Percentiles rank a stretch among this genome's conserved stretches.
phyloP scores from a whole-genome alignment of 2,113 vertebrate species.

The Phrynosoma platyrhinos region DNA sequence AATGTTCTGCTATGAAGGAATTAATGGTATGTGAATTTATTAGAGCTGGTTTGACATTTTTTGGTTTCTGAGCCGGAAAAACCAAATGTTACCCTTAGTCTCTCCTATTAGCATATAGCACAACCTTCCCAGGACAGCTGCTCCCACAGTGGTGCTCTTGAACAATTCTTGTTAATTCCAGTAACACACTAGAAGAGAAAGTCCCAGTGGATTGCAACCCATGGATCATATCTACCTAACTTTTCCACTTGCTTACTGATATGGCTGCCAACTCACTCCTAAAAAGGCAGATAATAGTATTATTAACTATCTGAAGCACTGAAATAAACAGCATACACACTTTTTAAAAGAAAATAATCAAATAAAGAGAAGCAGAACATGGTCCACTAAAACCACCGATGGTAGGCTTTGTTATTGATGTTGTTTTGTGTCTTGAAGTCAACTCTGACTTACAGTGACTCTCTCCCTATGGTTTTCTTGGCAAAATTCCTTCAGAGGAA shows the following conservation, averaged over 20 bases:
- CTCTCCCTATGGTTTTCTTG: no score
- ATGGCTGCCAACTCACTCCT: neutral
- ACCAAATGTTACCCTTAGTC: neutral
- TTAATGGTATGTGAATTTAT: neutral
- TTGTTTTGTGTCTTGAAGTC: no score
- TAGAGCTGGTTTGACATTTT: neutral
- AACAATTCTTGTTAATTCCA: neutral
- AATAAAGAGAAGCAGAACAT: no score
- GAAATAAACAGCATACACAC: no score
- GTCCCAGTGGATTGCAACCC: neutral
- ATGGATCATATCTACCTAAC: no score
- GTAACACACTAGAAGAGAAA: neutral
- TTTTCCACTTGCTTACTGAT: neutral
- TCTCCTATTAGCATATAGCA: neutral
- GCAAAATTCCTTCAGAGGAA: no score
- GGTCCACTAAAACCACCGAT: no score
- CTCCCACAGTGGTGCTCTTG: neutral
- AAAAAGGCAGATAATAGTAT: neutral
- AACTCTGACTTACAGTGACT: no score
- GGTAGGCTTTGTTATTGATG: no score
- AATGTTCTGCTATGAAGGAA: neutral
- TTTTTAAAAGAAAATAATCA: no score
- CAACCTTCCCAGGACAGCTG: neutral
- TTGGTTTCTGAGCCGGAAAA: neutral
- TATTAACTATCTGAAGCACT: no score